Base-by-base conservation (phyloP, 2,888 invertebrate species). In the Argyresthia goedartella region DNA sequence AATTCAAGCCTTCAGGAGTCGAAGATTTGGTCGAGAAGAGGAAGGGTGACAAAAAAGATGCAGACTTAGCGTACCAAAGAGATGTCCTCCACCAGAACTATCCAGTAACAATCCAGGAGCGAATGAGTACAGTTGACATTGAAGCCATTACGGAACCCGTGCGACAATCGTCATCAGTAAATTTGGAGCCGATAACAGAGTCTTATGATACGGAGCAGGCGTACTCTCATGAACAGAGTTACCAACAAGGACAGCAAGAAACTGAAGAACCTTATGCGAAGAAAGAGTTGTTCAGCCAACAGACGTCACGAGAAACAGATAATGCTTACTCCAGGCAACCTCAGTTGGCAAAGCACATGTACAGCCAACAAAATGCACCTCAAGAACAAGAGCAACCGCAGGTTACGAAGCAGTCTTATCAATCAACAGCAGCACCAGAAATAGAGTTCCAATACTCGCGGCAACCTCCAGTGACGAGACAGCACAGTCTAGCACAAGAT, bases 81-180 rank as follows among this genome's bases (percentile, higher is more conserved):
- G 90, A 90, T 64, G 86, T 90, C 2, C 65, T 90, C 6, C 90
- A 90, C 60, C 90, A 90, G 63, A 90, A 90, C 58, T 90, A 90
- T 61, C 90, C 90, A 1, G 88, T 90, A 0, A 89, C 90, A 7
- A 58, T 87, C 25, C 81, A 81, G 73, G 87, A 87, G 64, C 71
- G 84, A 56, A 71, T 69, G 55, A 87, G 81, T 56, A 89, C 88
- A 33, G 71, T 73, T 42, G 84, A 86, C 49, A 79, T 84, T 57
- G 86, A 85, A 66, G 81, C 84, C 46, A 77, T 84, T 14, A 86
- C 86, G 10, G 84, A 84, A 64, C 77, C 85, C 4, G 56, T 62
- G 13, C 76, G 65, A 63, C 56, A 67, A 42, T 60, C 69, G 25
- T 66, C 69, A 4, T 69, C 69, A 1, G 74, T 65, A 56, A 56